Evolutionary conservation across 2,888 invertebrate species (phyloP), one percentile per base, ranked within the genome.

Genomic region (Mongoloraphidia duomilia): DNA sequence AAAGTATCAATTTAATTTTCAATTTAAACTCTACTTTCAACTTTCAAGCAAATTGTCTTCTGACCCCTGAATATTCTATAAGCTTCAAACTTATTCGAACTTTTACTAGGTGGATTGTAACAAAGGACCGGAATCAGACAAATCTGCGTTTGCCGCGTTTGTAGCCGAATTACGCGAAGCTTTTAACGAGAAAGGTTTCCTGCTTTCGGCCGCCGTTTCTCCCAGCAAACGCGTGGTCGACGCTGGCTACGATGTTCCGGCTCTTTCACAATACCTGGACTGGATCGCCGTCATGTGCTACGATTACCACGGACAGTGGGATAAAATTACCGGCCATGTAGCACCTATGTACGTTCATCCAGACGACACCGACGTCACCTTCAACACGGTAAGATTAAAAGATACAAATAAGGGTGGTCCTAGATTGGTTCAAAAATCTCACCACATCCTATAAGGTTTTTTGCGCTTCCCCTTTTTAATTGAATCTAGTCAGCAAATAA

Each of bases 241-340:
- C 63, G 80, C 78, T 50, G 91, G 90, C 0, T 92, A 92, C 61
- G 84, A 92, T 59, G 82, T 92, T 0, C 79, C 84, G 1, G 65
- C 73, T 0, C 62, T 92, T n/a, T 79, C 85, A 0, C 69, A 74
- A 52, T 81, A 88, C 61, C 73, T 92, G 51, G 89, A 91, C 63
- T 91, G 90, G 88, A 89, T 93, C 55, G 81, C 90, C 1, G 80
- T 93, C 1, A 92, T 93, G 91, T 78, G 87, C 1, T 92, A 92
- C 61, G 92, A 93, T 61, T 91, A 84, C 61, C 90, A 91, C 58
- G 92, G 91, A 0, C 89, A 90, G 60, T 91, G 90, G 90, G 91
- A 91, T 60, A 87, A 88, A 64, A 80, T 81, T 56, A 92, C 91
- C 0, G 92, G 91, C 0, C 92, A 93, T 61, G 82, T 91, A 3